These are phyloP conservation scores for Falco biarmicus DNA, from an alignment of 2,797 vertebrate species.

Conservation along the genomic window DNA sequence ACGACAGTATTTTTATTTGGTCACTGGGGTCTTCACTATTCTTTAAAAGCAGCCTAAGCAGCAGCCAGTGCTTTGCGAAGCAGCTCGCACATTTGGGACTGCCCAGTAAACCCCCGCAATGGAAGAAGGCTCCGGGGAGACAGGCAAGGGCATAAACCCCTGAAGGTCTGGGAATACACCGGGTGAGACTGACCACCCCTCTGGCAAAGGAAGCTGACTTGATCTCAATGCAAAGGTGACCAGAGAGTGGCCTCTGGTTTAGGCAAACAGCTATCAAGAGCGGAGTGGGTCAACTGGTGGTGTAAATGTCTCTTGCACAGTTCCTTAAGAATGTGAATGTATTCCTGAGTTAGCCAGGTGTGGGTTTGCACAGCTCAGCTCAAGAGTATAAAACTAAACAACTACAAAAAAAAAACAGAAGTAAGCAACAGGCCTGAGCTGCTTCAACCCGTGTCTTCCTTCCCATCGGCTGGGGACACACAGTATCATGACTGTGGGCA, in stretches of 20 bases:
- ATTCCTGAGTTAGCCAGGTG: not conserved
- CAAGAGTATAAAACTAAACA: not conserved
- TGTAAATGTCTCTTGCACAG: not conserved
- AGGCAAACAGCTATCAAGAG: not conserved
- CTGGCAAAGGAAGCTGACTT: not conserved
- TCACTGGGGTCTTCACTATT: not conserved
- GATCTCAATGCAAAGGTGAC: not conserved
- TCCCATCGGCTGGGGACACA: not conserved
- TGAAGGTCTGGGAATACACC: not conserved
- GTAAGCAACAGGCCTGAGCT: not conserved
- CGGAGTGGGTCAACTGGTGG: not conserved
- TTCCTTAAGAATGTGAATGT: not conserved
- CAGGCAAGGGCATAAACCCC: too few species aligned
- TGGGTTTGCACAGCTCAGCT: not conserved
- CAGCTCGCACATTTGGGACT: not conserved
- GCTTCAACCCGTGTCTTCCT: not conserved
- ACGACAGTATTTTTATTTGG: not conserved
- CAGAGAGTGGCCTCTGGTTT: not conserved
- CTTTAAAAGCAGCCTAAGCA: not conserved
- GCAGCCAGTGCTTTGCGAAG: not conserved
- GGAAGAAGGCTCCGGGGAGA: not conserved
- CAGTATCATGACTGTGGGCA: rapidly evolving
- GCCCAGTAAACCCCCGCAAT: not conserved
- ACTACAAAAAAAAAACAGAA: not conserved
- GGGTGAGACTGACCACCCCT: not conserved